Percentiles rank a stretch among this genome's conserved stretches.
These are phyloP conservation scores for Notodonta ziczac DNA, from an alignment of 2,888 invertebrate species.

Conservation along the genomic window DNA sequence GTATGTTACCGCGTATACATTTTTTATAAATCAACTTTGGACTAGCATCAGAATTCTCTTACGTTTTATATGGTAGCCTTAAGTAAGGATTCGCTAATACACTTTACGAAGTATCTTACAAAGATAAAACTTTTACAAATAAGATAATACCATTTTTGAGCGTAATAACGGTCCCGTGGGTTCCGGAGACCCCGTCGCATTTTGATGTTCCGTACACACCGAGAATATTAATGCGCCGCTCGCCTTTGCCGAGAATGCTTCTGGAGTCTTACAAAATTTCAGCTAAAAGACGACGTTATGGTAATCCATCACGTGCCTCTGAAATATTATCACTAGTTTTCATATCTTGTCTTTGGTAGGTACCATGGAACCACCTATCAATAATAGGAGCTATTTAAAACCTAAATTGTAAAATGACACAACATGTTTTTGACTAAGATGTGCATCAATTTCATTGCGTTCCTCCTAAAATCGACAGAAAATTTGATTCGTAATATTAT, in stretches of 20 bases:
- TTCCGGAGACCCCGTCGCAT: slow-evolving; percentile 41
- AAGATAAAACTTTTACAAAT: slow-evolving; percentile 16
- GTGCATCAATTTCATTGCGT: too few relatives aligned
- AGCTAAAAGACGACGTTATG: slow-evolving; percentile 27
- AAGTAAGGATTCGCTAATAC: neutral
- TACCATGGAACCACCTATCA: neutral
- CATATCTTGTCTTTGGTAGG: neutral
- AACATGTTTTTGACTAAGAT: too few relatives aligned
- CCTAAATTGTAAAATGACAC: too few relatives aligned
- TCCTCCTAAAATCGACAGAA: too few relatives aligned
- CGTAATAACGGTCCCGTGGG: slow-evolving; percentile 52
- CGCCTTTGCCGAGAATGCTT: slow-evolving; percentile 35
- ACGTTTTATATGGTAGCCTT: too few relatives aligned
- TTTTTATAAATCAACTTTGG: too few relatives aligned
- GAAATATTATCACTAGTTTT: slow-evolving; percentile 22
- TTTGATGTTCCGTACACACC: slow-evolving; percentile 52
- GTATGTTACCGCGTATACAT: too few relatives aligned
- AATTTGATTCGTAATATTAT: too few relatives aligned
- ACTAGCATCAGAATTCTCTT: too few relatives aligned
- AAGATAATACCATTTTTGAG: slow-evolving; percentile 49
- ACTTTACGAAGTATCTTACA: neutral
- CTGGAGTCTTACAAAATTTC: slow-evolving; percentile 23
- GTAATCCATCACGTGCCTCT: slow-evolving; percentile 29
- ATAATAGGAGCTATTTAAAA: too few relatives aligned
- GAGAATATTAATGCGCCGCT: slow-evolving; percentile 49